Base-by-base conservation (phyloP, 2,888 invertebrate genomes). In the Drosophila neonasuta region DNA sequence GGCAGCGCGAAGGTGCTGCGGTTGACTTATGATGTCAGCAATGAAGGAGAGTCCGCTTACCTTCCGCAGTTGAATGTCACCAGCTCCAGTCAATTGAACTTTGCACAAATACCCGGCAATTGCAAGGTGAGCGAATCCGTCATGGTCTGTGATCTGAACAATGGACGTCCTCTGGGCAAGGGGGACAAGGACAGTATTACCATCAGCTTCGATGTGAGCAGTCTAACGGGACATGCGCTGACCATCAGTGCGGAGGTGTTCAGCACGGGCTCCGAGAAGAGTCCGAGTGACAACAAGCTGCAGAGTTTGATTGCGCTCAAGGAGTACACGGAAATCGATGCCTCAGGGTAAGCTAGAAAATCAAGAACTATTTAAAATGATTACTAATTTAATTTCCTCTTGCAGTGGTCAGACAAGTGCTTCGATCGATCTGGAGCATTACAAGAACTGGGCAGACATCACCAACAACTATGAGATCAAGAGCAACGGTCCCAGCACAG, bases 21-120 rank as follows among this genome's bases (percentile, higher is more conserved):
- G 0, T 63, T 91, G 5, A 85, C 87, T 6, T 91, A 91, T 61
- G 88, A 88, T 8, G 81, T 92, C 1, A 80, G 73, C 3, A 92
- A 92, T 72, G 70, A 68, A 0, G 92, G 92, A 1, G 92, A 92
- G 78, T 90, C 91, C 1, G 92, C 92, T 3, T 92, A 92, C 74
- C 83, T 91, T 46, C 91, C 92, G 0, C 90, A 92, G 77, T 76
- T 92, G 24, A 88, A 90, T 56, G 88, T 93, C 2, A 90, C 90
- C 10, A 89, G 92, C 34, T 92, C 92, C 2, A 88, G 90, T 61
- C 88, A 84, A 2, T 80, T 90, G 78, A 82, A 85, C 11, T 90
- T 91, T 50, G 89, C 90, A 1, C 88, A 88, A 61, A 89, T 88
- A 17, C 91, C 91, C 1, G 87, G 90, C 10, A 87, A 88, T 29